Evolutionary conservation across 2,797 vertebrate species (phyloP).

Genomic region (Sebastes iracundus): DNA sequence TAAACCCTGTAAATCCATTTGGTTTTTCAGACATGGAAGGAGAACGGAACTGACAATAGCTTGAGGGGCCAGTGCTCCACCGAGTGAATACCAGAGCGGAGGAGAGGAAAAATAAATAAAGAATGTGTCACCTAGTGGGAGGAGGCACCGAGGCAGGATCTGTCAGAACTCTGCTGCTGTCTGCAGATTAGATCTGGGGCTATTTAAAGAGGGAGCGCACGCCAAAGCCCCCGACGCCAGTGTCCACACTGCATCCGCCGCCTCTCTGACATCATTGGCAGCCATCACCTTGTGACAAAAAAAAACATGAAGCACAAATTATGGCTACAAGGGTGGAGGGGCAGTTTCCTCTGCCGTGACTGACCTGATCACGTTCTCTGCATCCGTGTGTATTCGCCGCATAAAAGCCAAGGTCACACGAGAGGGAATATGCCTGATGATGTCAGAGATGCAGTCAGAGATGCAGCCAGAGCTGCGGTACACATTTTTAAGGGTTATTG

Average conservation of each 20-base stretch:
- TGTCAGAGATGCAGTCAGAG: constrained; percentile 45
- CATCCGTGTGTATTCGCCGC: constrained; percentile 25
- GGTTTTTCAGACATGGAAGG: constrained; percentile 82
- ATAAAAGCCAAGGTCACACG: constrained; percentile 63
- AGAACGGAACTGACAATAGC: constrained; percentile 86
- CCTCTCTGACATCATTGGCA: constrained; percentile 65
- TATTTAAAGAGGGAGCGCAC: constrained; percentile 80
- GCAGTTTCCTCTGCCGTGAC: constrained; percentile 28
- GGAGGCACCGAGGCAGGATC: constrained; percentile 79
- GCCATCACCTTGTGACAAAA: constrained; percentile 56
- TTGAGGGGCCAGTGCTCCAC: constrained; percentile 80
- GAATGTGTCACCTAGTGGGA: constrained; percentile 82
- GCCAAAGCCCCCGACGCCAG: constrained; percentile 48
- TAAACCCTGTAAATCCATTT: constrained; percentile 84
- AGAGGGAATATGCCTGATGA: constrained; percentile 46
- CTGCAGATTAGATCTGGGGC: constrained; percentile 84
- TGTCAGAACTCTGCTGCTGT: constrained; percentile 85
- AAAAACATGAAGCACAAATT: constrained; percentile 35
- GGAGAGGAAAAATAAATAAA: constrained; percentile 80
- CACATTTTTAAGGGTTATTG: constrained; percentile 39
- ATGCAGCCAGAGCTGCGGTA: constrained; percentile 17
- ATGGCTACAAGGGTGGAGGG: constrained; percentile 12
- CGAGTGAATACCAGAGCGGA: constrained; percentile 80
- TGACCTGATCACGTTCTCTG: constrained; percentile 39
- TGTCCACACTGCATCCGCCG: constrained; percentile 55